phyloP scores from a whole-genome alignment of 35 echinoderm and acorn worm species.

The Ptychodera flava region DNA sequence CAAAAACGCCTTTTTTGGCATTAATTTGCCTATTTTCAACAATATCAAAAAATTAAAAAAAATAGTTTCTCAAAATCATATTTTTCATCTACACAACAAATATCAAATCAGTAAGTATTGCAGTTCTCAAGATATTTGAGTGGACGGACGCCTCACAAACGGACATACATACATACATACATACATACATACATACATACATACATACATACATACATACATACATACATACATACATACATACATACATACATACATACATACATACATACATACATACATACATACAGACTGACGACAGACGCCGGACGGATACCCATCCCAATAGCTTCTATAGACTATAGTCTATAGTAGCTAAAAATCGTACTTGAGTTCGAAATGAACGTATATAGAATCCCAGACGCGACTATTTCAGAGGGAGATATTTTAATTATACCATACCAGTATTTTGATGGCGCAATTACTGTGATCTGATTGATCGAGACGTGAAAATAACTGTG shows the following conservation, averaged over 20 bases:
- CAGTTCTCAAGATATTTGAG: too few relatives aligned
- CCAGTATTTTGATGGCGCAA: not conserved
- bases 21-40: too few relatives aligned
- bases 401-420: not conserved
- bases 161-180: not conserved
- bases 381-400: too few relatives aligned
- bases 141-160: too few relatives aligned
- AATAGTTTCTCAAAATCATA: too few relatives aligned
- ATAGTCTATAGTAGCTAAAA: too few relatives aligned
- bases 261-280: not conserved
- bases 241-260: conserved; percentile 2
- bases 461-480: not conserved
- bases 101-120: too few relatives aligned
- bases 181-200: not conserved
- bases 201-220: not conserved
- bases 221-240: conserved; percentile 2
- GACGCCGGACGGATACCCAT: not conserved
- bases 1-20: too few relatives aligned
- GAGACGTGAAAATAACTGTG: too few relatives aligned
- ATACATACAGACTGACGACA: not conserved
- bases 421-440: not conserved
- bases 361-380: too few relatives aligned
- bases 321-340: not conserved
- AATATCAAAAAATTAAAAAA: too few relatives aligned
- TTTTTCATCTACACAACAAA: too few relatives aligned